These are phyloP conservation scores for Eucidaris tribuloides DNA, from an alignment of 35 echinoderm and acorn worm species.

Conservation along the genomic window DNA sequence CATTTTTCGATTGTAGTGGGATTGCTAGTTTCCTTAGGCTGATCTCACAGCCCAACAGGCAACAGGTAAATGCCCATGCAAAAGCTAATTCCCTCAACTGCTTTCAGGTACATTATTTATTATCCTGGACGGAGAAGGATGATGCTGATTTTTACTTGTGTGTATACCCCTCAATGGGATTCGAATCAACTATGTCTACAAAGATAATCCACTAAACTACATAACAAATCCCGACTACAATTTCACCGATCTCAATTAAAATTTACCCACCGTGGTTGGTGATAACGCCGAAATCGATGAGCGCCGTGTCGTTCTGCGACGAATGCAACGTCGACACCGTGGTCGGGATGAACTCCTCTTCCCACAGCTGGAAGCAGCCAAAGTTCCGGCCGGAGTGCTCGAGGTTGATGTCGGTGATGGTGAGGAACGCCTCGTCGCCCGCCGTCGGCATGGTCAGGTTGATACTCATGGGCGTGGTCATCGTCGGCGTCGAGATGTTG, in stretches of 20 bases:
- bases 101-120: no score
- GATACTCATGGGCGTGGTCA: constrained; percentile 68
- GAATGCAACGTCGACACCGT: constrained; percentile 47
- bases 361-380: constrained; percentile 60
- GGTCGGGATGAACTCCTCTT: constrained; percentile 52
- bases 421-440: constrained; percentile 70
- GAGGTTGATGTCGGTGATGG: constrained; percentile 55
- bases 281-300: constrained; percentile 75
- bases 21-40: no score
- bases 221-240: neutral
- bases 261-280: constrained; percentile 71
- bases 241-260: neutral
- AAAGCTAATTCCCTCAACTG: no score
- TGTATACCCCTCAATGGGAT: no score
- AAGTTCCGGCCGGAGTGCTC: constrained; percentile 55
- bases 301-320: constrained; percentile 68
- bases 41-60: no score
- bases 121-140: no score
- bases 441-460: constrained; percentile 67
- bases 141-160: no score
- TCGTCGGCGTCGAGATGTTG: constrained; percentile 63
- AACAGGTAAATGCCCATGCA: no score
- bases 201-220: no score
- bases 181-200: no score
- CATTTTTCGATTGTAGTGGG: no score